These are phyloP conservation scores for Zaprionus camerounensis DNA, from an alignment of 1,140 invertebrate species.

Conservation along the genomic window DNA sequence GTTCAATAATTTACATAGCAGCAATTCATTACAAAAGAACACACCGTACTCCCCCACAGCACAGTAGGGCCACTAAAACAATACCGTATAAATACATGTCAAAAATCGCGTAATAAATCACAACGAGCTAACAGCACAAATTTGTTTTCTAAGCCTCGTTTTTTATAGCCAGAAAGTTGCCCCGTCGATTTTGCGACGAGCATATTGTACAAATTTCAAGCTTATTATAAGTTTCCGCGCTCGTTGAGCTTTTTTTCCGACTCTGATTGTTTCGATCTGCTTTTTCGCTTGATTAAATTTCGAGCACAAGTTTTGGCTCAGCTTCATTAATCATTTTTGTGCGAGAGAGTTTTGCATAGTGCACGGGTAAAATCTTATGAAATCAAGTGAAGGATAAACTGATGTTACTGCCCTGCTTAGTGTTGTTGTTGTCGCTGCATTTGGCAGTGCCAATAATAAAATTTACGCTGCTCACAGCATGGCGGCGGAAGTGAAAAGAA, in stretches of 20 bases:
- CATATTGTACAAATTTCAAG: constrained; percentile 72
- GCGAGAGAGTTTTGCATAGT: constrained; percentile 43
- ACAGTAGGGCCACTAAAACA: constrained; percentile 21
- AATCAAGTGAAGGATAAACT: constrained; percentile 16
- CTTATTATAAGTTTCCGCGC: constrained; percentile 70
- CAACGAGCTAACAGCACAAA: constrained; percentile 49
- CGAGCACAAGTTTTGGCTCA: constrained; percentile 60
- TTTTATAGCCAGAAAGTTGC: constrained; percentile 16
- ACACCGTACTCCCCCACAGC: background rate
- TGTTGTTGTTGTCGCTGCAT: constrained; percentile 50
- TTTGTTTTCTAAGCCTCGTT: constrained; percentile 72
- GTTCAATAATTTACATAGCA: constrained; percentile 50
- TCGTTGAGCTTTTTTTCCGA: constrained; percentile 37
- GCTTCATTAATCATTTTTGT: constrained; percentile 77
- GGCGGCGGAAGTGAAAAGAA: constrained; percentile 19
- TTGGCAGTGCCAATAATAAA: constrained; percentile 79
- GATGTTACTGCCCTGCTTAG: constrained; percentile 14
- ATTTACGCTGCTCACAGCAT: constrained; percentile 60
- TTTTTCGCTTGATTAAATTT: constrained; percentile 80
- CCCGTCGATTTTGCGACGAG: constrained; percentile 23
- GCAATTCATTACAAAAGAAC: constrained; percentile 57
- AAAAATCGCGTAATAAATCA: constrained; percentile 79
- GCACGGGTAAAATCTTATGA: constrained; percentile 12
- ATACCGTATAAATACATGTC: constrained; percentile 58
- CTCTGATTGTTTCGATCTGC: constrained; percentile 75